Base-by-base conservation (phyloP, 1,140 invertebrate species). In the Drosophila nasuta region DNA sequence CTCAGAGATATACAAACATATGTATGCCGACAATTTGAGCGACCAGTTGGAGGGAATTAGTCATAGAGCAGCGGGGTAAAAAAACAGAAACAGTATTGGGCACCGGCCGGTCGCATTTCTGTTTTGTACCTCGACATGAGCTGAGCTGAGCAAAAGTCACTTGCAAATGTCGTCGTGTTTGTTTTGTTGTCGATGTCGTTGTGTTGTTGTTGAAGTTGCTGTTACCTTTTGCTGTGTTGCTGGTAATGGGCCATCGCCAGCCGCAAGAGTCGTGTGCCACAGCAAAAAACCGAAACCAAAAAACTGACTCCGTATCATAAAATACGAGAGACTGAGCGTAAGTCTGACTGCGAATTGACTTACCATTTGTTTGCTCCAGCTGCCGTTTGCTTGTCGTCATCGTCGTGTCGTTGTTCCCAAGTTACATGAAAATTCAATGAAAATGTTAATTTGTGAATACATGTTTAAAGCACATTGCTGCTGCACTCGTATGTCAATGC, bases 21-120 rank as follows among this genome's bases (percentile, higher is more conserved):
- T 38, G 35, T 38, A 38, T 8, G 45, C 33, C 72, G 41, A 51
- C 57, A 46, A n/a, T 35, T 10, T 20, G 38, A 43, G 20, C 60
- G 20, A 17, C 69, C 62, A 59, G 63, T 67, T 52, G 46, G 52
- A 75, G 49, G 58, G 73, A 75, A 71, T 72, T 76, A 86, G 82
- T 86, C 82, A 87, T 86, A 79, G 68, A 76, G 51, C 66, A 35
- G 54, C 70, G 59, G 58, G 52, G 57, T 30, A 48, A 79, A 82
- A 52, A 25, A 8, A 25, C 20, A 25, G 20, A 25, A 25, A 25
- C 20, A 25, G 43, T 75, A 54, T 75, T 13, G 71, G 65, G 73
- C 66, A 82, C 72, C 77, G 77, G 73, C 73, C 73, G 78, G 67
- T 70, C 75, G 75, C 66, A 81, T 66, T 77, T 73, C 46, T 51